phyloP scores from a whole-genome alignment of 2,888 invertebrate species.

The Abrostola tripartita region DNA sequence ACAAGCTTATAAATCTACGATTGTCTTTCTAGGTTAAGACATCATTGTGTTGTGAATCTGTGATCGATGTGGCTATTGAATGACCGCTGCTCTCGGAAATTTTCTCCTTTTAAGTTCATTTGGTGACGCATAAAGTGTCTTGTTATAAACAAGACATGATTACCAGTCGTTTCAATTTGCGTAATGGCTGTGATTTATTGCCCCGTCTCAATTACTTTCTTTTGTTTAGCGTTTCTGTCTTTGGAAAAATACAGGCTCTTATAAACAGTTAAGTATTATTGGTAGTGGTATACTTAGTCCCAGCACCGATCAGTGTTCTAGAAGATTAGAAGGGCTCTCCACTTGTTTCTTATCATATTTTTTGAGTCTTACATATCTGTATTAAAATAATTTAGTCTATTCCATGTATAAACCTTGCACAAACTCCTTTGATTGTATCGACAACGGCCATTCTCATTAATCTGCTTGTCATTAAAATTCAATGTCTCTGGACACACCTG shows the following conservation, averaged over 20 bases:
- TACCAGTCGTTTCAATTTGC: conserved; percentile 28
- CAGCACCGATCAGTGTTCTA: no score
- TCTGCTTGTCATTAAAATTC: conserved; percentile 45
- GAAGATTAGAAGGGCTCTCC: no score
- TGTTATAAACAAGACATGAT: conserved; percentile 23
- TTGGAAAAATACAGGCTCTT: background rate
- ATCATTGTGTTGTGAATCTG: conserved; percentile 38
- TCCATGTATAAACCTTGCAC: conserved; percentile 12
- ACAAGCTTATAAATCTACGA: conserved; percentile 51
- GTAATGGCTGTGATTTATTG: conserved; percentile 44
- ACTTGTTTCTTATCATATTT: no score
- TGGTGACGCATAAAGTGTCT: conserved; percentile 13
- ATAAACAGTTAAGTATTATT: no score
- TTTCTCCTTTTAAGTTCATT: conserved; percentile 34
- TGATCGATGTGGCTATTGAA: conserved; percentile 51
- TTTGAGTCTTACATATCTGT: no score
- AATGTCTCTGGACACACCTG: conserved; percentile 45
- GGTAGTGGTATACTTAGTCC: no score
- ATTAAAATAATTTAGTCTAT: conserved; percentile 17
- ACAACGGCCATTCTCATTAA: conserved; percentile 32
- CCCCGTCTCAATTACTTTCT: conserved; percentile 25
- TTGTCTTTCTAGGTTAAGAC: conserved; percentile 47
- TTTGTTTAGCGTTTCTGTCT: conserved; percentile 33
- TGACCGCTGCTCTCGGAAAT: conserved; percentile 10
- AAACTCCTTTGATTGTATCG: conserved; percentile 32